These are phyloP conservation scores for Cosmia trapezina DNA, from an alignment of 2,888 invertebrate species.

Conservation along the genomic window DNA sequence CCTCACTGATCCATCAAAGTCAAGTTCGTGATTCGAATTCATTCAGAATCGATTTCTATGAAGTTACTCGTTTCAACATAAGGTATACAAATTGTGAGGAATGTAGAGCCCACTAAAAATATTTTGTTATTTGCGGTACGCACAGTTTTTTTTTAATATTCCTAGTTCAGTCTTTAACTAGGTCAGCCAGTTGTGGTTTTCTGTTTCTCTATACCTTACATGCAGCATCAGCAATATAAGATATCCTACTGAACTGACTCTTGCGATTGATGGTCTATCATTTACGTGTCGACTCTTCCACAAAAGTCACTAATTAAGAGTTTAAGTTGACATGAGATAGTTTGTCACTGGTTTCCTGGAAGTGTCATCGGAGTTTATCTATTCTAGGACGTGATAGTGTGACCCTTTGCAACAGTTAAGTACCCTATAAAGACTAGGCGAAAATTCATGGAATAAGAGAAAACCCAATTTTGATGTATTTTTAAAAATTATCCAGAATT, in stretches of 20 bases:
- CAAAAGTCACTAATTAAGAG: background rate
- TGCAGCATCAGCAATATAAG: background rate
- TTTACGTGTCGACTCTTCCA: too few species aligned
- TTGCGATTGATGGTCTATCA: background rate
- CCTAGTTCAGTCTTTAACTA: background rate
- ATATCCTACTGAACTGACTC: background rate
- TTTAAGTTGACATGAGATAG: background rate
- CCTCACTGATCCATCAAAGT: constrained; percentile 52
- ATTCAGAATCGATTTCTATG: constrained; percentile 50
- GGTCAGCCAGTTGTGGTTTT: background rate
- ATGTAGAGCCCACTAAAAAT: background rate
- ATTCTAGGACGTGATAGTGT: too few species aligned
- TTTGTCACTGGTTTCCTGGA: background rate
- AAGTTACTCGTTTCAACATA: constrained; percentile 13
- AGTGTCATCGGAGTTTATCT: background rate
- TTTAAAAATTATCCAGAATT: too few species aligned
- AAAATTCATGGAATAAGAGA: too few species aligned
- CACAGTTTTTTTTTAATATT: background rate
- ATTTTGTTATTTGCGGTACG: background rate
- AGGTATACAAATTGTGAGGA: background rate
- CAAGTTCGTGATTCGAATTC: constrained; percentile 41
- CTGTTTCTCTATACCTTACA: background rate
- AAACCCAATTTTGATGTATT: too few species aligned
- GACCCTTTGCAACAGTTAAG: too few species aligned
- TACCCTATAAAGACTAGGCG: too few species aligned